Conservation (phyloP, 2,113 vertebrate species). For the Apteryx owenii region DNA sequence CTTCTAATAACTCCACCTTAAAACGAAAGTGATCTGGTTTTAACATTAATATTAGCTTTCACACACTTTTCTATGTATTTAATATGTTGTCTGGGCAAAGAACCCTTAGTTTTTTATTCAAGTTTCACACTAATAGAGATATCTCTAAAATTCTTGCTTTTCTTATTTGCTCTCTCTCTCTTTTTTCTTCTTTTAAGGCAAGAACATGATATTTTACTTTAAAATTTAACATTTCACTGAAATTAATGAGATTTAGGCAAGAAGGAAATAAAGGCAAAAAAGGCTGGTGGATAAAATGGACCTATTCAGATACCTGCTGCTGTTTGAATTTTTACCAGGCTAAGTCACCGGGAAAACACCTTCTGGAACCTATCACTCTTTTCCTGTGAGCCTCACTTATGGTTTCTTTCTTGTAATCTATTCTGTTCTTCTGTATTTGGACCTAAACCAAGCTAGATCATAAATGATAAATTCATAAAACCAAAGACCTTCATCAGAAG, state of each 20-base stretch:
- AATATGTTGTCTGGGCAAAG: neutral
- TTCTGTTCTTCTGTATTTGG: neutral
- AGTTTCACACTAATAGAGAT: neutral
- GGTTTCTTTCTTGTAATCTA: neutral
- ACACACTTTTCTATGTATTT: neutral
- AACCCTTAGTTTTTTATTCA: neutral
- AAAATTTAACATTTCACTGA: neutral
- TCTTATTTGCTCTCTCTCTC: neutral
- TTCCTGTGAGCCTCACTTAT: neutral
- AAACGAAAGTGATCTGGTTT: neutral
- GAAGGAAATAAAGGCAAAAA: too few species aligned
- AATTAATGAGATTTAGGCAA: neutral
- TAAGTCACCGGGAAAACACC: neutral
- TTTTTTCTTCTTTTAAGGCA: neutral
- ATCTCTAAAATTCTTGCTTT: neutral
- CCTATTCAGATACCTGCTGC: too few species aligned
- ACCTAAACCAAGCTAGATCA: neutral
- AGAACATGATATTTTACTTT: neutral
- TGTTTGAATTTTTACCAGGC: neutral
- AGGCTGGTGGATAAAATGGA: too few species aligned
- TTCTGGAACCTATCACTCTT: neutral
- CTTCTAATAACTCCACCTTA: neutral
- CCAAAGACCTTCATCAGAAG: neutral
- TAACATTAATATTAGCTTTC: neutral
- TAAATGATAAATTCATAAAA: neutral